These are phyloP conservation scores for Bombus superbus DNA, from an alignment of 1,140 invertebrate genomes.

Conservation along the genomic window DNA sequence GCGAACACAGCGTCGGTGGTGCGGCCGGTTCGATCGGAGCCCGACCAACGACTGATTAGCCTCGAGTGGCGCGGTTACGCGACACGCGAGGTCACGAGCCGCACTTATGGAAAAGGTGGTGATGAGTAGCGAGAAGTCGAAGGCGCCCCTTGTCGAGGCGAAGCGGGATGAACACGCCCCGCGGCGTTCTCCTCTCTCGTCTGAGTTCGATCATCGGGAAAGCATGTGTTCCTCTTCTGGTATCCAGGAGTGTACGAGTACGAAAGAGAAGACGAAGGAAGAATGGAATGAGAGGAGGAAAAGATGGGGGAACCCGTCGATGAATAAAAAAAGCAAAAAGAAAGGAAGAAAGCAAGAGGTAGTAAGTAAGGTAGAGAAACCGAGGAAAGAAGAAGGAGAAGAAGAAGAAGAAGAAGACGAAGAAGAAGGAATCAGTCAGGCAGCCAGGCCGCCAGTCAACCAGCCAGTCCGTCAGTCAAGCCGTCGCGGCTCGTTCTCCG, in stretches of 20 bases:
- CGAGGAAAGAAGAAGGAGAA: conserved; percentile 10
- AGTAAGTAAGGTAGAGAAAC: not conserved
- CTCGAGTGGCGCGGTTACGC: conserved; percentile 34
- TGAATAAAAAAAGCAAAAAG: not conserved
- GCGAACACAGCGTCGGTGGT: not conserved
- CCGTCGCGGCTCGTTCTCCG: conserved; percentile 72
- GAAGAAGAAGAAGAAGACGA: conserved; percentile 23
- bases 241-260: too few relatives aligned
- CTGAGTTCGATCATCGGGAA: conserved; percentile 60
- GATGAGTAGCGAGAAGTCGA: conserved; percentile 47
- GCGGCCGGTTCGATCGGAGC: conserved; percentile 33
- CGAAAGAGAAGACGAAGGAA: not conserved
- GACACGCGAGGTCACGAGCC: conserved; percentile 57
- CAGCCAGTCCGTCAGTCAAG: conserved; percentile 73
- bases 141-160: conserved; percentile 54
- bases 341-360: not conserved
- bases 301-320: not conserved
- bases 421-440: conserved; percentile 68
- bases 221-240: not conserved
- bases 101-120: conserved; percentile 51
- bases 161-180: conserved; percentile 49
- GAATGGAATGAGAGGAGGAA: not conserved
- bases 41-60: conserved; percentile 39
- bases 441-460: conserved; percentile 65
- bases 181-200: conserved; percentile 31